A percentile compares a stretch with the other conserved stretches of the same genome.
phyloP scores from a whole-genome alignment of 2,797 vertebrate genomes.

The Anguilla marmorata region DNA sequence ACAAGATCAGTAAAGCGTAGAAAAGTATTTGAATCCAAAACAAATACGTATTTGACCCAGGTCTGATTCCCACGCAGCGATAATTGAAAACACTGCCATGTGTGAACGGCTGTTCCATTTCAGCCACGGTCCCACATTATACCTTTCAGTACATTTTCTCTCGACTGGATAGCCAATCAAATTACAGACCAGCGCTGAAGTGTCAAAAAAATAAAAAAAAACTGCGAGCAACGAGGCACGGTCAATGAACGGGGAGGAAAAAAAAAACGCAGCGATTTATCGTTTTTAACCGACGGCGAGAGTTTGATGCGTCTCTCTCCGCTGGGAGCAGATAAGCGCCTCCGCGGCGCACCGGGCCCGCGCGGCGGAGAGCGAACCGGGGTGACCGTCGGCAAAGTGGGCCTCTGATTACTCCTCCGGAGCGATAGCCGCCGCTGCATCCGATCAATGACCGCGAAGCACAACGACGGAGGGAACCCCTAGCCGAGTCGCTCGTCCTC shows the following conservation, averaged over 20 bases:
- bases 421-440: neutral
- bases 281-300: neutral
- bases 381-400: neutral
- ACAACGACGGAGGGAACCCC: neutral
- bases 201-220: neutral
- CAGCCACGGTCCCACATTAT: neutral
- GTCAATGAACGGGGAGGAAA: neutral
- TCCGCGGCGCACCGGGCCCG: neutral
- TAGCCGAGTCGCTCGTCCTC: slow-evolving; percentile 7
- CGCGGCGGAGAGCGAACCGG: neutral
- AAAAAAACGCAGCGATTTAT: neutral
- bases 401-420: neutral
- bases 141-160: neutral
- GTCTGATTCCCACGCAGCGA: neutral
- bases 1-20: no score
- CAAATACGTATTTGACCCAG: no score
- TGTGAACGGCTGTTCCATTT: neutral
- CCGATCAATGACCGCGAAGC: neutral
- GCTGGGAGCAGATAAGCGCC: neutral
- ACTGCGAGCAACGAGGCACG: neutral
- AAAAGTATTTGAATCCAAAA: no score
- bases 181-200: neutral
- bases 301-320: neutral
- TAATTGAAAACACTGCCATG: neutral
- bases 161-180: neutral